Evolutionary conservation across 2,113 vertebrate genomes (phyloP).

Genomic region (Oreotrochilus melanogaster): DNA sequence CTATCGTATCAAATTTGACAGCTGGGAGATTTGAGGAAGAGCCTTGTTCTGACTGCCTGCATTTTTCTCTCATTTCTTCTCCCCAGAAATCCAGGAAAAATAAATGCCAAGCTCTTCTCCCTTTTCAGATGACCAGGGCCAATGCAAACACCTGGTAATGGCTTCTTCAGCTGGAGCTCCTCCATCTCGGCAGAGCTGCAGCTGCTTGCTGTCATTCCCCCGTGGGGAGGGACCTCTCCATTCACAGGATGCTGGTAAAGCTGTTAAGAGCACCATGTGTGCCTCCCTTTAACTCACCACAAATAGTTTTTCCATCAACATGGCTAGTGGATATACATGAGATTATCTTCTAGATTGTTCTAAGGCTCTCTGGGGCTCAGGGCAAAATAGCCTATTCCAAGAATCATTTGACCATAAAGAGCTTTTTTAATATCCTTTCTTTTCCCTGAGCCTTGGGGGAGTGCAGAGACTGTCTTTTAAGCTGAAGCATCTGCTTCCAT

Average conservation of each 20-base stretch:
- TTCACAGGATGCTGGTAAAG: neutral
- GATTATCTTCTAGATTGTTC: neutral
- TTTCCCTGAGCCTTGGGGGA: neutral
- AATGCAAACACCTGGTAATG: neutral
- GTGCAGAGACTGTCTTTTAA: neutral
- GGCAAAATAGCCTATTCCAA: neutral
- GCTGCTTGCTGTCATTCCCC: neutral
- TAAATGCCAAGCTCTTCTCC: neutral
- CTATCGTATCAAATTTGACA: neutral
- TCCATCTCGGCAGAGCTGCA: neutral
- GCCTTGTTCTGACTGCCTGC: neutral
- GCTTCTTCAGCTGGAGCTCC: neutral
- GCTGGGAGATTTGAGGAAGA: neutral
- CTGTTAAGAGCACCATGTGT: neutral
- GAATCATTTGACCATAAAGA: neutral
- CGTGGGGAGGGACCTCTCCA: rapidly evolving
- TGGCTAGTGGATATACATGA: neutral
- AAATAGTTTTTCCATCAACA: neutral
- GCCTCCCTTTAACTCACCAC: neutral
- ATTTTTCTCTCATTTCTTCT: constrained; percentile 17
- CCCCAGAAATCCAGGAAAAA: neutral
- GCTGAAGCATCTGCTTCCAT: neutral
- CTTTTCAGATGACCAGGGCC: neutral
- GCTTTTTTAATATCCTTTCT: neutral
- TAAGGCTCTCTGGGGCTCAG: neutral